Conservation (phyloP, 1,140 invertebrate species). For the Drosophila pectinifera region DNA sequence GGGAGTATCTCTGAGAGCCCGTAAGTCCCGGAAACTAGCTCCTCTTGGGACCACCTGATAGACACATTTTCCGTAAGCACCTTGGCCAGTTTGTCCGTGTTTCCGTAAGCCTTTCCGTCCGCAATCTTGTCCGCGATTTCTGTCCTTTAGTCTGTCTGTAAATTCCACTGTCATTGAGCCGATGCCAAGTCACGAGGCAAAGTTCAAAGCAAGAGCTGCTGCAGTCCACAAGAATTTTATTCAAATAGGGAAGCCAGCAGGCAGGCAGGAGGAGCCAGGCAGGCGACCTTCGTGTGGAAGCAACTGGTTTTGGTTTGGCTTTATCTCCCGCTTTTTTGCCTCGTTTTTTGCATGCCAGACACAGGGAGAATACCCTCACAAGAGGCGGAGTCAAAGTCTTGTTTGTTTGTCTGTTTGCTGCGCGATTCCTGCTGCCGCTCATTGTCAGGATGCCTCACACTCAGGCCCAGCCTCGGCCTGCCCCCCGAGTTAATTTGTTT, state of each 20-base stretch:
- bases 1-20: neutral
- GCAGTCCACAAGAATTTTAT: conserved; percentile 58
- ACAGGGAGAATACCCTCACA: conserved; percentile 16
- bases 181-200: conserved; percentile 59
- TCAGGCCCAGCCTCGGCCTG: neutral
- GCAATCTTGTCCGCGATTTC: too few relatives aligned
- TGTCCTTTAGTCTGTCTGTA: neutral
- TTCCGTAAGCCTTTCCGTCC: neutral
- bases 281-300: conserved; percentile 68
- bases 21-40: neutral
- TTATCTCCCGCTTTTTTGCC: conserved; percentile 33
- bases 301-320: conserved; percentile 67
- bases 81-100: too few relatives aligned
- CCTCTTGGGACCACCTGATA: too few relatives aligned
- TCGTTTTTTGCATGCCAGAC: conserved; percentile 32
- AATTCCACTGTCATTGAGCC: conserved; percentile 28
- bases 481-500: conserved; percentile 56
- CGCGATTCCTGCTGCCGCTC: conserved; percentile 15
- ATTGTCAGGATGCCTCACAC: conserved; percentile 29
- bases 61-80: neutral
- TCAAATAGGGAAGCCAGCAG: conserved; percentile 50
- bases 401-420: conserved; percentile 51
- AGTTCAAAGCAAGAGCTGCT: conserved; percentile 70
- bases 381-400: conserved; percentile 42
- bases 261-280: conserved; percentile 7